Percentiles rank a stretch among this genome's conserved stretches.
These are phyloP conservation scores for Stomatorhinus walkeri DNA, from an alignment of 2,797 vertebrate genomes.

Conservation along the genomic window DNA sequence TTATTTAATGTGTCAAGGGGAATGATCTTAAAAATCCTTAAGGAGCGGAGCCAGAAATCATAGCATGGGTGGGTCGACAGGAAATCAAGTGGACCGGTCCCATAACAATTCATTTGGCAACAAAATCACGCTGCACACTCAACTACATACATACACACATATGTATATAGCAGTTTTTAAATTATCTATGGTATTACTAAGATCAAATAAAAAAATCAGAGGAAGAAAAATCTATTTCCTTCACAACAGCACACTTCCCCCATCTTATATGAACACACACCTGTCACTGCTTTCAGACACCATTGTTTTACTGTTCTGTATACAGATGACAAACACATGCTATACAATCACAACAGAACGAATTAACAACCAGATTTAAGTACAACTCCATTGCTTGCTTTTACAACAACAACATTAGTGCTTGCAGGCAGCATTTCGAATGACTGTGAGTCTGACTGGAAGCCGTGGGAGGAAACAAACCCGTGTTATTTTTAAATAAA, in stretches of 20 bases:
- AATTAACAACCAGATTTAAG: not conserved
- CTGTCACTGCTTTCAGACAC: not conserved
- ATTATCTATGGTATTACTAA: not conserved
- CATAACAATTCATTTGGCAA: not conserved
- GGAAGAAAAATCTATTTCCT: not conserved
- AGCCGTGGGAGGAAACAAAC: not conserved
- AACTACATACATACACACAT: not conserved
- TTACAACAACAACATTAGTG: not conserved
- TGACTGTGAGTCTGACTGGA: not conserved
- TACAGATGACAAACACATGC: not conserved
- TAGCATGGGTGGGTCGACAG: not conserved
- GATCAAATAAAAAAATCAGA: not conserved
- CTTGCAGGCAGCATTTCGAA: not conserved
- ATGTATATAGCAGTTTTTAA: not conserved
- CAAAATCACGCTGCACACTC: not conserved
- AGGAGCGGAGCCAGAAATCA: not conserved
- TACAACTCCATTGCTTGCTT: not conserved
- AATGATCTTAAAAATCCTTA: not conserved
- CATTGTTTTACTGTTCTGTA: not conserved
- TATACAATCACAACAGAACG: not conserved
- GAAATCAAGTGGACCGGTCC: not conserved
- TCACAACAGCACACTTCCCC: not conserved
- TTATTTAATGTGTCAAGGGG: not conserved
- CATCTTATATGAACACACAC: not conserved
- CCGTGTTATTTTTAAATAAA: not conserved